Percentiles rank a stretch among this genome's conserved stretches.
Evolutionary conservation across 2,113 vertebrate genomes (phyloP).

Genomic region (Pelodiscus sinensis): DNA sequence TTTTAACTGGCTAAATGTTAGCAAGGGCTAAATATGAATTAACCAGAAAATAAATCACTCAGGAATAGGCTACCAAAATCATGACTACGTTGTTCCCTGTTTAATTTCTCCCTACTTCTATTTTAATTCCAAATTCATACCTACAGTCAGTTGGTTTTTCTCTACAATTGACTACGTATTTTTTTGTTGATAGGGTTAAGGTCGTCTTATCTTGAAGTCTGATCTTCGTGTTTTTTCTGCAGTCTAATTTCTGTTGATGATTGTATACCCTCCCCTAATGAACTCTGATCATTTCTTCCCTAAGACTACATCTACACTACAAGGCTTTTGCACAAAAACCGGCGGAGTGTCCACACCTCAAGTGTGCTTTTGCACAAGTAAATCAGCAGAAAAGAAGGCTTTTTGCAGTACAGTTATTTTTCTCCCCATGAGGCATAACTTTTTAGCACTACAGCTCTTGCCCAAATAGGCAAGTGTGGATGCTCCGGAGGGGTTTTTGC

Average conservation of each 20-base stretch:
- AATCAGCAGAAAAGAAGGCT: no score
- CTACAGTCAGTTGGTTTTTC: neutral
- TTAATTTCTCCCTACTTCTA: neutral
- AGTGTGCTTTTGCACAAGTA: no score
- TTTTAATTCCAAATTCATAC: neutral
- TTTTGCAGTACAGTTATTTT: no score
- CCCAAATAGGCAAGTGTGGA: no score
- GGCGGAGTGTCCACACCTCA: no score
- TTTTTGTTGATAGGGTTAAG: slow-evolving; percentile 13
- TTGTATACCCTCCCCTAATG: slow-evolving; percentile 27
- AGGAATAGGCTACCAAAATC: neutral
- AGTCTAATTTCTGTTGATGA: slow-evolving; percentile 30
- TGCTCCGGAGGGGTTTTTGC: no score
- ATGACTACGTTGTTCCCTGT: neutral
- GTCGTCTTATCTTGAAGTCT: slow-evolving; percentile 33
- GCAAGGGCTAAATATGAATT: neutral
- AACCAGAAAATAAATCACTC: neutral
- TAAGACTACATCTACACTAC: neutral
- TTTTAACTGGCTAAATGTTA: slow-evolving; percentile 8
- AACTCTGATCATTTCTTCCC: slow-evolving; percentile 54
- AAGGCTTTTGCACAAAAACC: no score
- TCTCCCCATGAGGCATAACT: no score
- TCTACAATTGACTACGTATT: neutral
- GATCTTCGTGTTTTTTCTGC: slow-evolving; percentile 1
- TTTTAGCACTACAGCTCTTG: no score